These are phyloP conservation scores for Sternotherus odoratus DNA, from an alignment of 2,797 vertebrate species.

Conservation along the genomic window DNA sequence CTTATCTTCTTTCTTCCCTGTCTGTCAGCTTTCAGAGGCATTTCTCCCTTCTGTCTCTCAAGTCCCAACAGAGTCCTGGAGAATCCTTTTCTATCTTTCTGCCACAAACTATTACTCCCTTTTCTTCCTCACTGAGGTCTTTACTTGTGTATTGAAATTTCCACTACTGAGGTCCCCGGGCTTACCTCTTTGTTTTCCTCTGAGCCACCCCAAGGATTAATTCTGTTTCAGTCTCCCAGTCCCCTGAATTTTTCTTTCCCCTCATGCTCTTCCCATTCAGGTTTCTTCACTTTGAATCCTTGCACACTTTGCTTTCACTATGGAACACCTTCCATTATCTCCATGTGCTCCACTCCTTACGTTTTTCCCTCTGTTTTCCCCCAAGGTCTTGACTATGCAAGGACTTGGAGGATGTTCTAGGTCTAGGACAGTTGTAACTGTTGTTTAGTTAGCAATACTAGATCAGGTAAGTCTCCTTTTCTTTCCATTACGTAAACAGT, in stretches of 20 bases:
- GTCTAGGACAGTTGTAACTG: neutral
- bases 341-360: neutral
- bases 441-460: neutral
- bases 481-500: neutral
- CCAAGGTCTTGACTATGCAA: neutral
- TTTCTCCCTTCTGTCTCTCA: neutral
- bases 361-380: neutral
- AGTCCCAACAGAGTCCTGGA: neutral
- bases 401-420: neutral
- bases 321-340: neutral
- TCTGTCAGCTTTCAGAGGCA: too few relatives aligned
- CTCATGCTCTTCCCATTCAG: accelerated
- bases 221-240: neutral
- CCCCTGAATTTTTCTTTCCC: neutral
- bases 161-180: neutral
- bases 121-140: neutral
- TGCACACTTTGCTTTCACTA: neutral
- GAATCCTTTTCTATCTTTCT: neutral
- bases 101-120: neutral
- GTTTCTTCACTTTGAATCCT: conserved; percentile 2
- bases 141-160: neutral
- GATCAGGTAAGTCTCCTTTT: neutral
- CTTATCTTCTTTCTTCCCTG: neutral
- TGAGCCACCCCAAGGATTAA: neutral
- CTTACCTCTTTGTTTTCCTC: neutral